Evolutionary conservation across 2,888 invertebrate species (phyloP), one percentile per base, ranked within the genome.

Genomic region (Malthinus seriepunctatus): DNA sequence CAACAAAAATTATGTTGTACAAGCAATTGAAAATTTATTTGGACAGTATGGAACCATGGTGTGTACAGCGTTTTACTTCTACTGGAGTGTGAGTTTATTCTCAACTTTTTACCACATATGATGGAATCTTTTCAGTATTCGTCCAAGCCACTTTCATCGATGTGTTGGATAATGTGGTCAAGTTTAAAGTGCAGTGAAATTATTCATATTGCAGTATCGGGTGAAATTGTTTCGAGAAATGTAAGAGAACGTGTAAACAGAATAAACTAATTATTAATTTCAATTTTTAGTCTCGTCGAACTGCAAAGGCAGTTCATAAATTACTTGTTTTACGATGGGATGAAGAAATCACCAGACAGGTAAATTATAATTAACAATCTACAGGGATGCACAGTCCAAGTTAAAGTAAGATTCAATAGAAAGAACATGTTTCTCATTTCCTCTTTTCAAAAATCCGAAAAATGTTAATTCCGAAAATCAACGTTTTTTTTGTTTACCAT

Each of bases 61-160:
- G 3, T 68, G 57, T 46, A 38, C 62, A 23, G 49, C 63, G 8
- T 68, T 63, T 53, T 67, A 67, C 47, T 44, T 53, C 12, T 68
- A 68, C 44, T 67, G 65, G 65, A 59, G 45, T 51, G 64, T 64
- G 45, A 58, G 39, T 42, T 42, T 15, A n/a, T 15, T 4, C 11
- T 4, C 5, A 39, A 39, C 11, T 9, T 15, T 14, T 6, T 4
- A 35, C 35, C 10, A 10, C 1, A 10, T 35, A 4, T 35, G 35
- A 35, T 9, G 2, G 23, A 23, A 2, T 23, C n/a, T 42, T 14
- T 42, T 42, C 23, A 42, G 39, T 42, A 42, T 15, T 14, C 39
- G 23, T 1, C 23, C 2, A 42, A 42, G 5, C 39, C 39, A 2
- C 4, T 6, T 2, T 14, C 39, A 42, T 42, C 39, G n/a, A 14